These are phyloP conservation scores for Strix occidentalis DNA, from an alignment of 2,797 vertebrate genomes.

Conservation along the genomic window DNA sequence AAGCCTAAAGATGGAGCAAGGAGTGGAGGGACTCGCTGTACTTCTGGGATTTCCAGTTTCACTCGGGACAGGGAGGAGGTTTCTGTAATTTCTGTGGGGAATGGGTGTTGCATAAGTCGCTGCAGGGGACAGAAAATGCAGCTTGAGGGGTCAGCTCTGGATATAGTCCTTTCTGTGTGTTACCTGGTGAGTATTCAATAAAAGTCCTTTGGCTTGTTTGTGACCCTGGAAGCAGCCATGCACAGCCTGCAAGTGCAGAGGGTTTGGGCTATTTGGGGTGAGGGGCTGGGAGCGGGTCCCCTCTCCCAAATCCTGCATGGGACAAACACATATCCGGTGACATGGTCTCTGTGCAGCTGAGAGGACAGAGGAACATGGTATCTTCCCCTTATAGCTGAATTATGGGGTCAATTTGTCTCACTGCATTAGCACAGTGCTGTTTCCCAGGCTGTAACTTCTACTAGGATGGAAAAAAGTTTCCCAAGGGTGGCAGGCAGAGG, in stretches of 20 bases:
- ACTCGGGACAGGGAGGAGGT: background rate
- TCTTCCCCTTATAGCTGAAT: background rate
- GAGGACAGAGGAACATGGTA: background rate
- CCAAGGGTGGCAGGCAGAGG: background rate
- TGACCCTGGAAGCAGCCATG: background rate
- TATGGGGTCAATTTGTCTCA: background rate
- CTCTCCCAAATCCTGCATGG: background rate
- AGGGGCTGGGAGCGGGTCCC: background rate
- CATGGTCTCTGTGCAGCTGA: background rate
- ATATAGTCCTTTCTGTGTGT: background rate
- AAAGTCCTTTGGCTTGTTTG: background rate
- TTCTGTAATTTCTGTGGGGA: background rate
- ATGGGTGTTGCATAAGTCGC: background rate
- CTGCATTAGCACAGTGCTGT: background rate
- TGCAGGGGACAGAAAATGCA: background rate
- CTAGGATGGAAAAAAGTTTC: slow-evolving; percentile 11
- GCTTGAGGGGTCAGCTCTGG: background rate
- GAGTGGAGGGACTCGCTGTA: background rate
- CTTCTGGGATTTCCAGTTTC: background rate
- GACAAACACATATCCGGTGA: background rate
- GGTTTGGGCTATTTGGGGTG: background rate
- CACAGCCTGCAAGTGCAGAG: background rate
- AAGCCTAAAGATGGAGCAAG: slow-evolving; percentile 53
- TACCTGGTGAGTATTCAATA: slow-evolving; percentile 35
- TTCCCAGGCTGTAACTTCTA: background rate